Conservation (phyloP, 2,888 invertebrate species). For the Seladonia tumulorum region DNA sequence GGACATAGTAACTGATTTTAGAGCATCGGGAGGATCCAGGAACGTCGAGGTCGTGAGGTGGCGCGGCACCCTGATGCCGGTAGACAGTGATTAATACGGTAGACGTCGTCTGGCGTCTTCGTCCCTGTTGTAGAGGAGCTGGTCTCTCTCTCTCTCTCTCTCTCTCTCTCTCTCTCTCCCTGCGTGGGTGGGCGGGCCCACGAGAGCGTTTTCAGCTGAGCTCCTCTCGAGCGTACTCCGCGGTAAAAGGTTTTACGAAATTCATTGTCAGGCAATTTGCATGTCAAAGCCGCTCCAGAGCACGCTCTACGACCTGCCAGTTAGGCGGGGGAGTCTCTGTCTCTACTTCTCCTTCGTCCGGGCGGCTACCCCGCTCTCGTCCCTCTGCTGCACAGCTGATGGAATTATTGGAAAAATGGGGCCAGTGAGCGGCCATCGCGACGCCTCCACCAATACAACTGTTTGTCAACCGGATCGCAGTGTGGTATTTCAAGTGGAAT, state of each 20-base stretch:
- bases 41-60: conserved; percentile 60
- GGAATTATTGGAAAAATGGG: conserved; percentile 76
- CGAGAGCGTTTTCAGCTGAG: conserved; percentile 59
- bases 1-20: conserved; percentile 72
- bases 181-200: conserved; percentile 42
- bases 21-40: conserved; percentile 62
- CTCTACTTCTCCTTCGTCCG: conserved; percentile 44
- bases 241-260: conserved; percentile 84
- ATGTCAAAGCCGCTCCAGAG: conserved; percentile 80
- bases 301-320: conserved; percentile 71
- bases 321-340: conserved; percentile 53
- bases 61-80: conserved; percentile 70
- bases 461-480: conserved; percentile 50
- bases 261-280: conserved; percentile 83
- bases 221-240: conserved; percentile 75
- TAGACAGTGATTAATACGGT: conserved; percentile 83
- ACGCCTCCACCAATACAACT: conserved; percentile 35
- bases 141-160: background rate
- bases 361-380: background rate
- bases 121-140: conserved; percentile 6
- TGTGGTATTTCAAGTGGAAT: background rate
- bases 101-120: conserved; percentile 81
- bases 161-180: conserved; percentile 7
- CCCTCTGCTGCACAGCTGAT: conserved; percentile 59
- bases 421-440: conserved; percentile 69